Percentiles rank a stretch among this genome's conserved stretches.
Evolutionary conservation across 2,888 invertebrate species (phyloP).

Genomic region (Phorcus lineatus): DNA sequence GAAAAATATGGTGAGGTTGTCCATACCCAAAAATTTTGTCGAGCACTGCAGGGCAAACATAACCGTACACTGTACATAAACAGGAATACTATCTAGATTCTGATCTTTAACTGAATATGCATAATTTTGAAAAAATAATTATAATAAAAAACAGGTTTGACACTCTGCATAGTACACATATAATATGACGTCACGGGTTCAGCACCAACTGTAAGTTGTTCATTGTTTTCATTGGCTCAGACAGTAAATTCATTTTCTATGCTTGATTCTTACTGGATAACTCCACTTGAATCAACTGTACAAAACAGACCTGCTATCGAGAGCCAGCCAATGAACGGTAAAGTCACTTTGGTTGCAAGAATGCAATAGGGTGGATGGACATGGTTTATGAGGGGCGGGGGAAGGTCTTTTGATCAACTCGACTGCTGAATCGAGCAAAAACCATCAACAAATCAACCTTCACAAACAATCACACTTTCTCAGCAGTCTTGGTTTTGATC

Average conservation of each 20-base stretch:
- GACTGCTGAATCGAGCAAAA: not conserved
- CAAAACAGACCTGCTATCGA: not conserved
- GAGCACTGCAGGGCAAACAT: not conserved
- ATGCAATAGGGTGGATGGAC: conserved; percentile 2
- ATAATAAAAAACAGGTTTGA: conserved; percentile 7
- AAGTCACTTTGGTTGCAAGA: conserved; percentile 7
- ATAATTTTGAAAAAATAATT: not conserved
- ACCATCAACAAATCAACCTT: not conserved
- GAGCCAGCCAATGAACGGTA: not conserved
- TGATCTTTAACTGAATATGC: not conserved
- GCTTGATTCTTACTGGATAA: not conserved
- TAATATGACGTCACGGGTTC: conserved; percentile 1
- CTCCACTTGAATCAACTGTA: not conserved
- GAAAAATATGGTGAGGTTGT: not conserved
- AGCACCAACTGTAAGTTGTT: not conserved
- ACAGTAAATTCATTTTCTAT: not conserved
- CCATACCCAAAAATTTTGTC: not conserved
- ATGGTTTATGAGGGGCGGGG: not conserved
- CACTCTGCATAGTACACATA: conserved; percentile 7
- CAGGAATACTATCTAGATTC: not conserved
- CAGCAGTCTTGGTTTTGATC: not conserved
- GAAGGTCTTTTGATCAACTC: not conserved
- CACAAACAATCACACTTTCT: not conserved
- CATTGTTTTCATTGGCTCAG: not conserved
- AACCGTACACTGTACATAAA: conserved; percentile 10